These are phyloP conservation scores for Ictalurus furcatus DNA, from an alignment of 2,113 vertebrate genomes.

Conservation along the genomic window DNA sequence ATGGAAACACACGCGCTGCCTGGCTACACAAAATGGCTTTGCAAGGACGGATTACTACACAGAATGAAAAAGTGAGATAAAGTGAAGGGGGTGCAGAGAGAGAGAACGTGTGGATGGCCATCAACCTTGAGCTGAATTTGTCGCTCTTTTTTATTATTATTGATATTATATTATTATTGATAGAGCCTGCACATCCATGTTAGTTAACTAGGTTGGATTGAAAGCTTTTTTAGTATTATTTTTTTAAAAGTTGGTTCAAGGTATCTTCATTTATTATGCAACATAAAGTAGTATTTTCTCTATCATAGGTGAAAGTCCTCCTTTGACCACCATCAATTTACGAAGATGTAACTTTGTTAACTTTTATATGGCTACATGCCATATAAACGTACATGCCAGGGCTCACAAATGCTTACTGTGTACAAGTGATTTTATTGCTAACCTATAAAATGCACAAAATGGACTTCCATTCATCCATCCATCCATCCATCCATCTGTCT, in stretches of 20 bases:
- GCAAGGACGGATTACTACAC: slow-evolving; percentile 40
- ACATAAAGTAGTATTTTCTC: not conserved
- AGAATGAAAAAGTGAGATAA: slow-evolving; percentile 15
- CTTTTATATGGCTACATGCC: not conserved
- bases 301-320: not conserved
- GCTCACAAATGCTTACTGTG: not conserved
- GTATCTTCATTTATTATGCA: not conserved
- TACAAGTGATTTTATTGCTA: not conserved
- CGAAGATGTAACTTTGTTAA: not conserved
- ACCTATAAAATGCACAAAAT: not conserved
- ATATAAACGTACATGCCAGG: too few species aligned
- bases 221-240: not conserved
- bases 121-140: slow-evolving; percentile 9
- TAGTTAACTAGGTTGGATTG: not conserved
- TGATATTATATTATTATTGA: not conserved
- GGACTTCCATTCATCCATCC: not conserved
- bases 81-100: not conserved
- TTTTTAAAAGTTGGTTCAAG: not conserved
- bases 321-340: not conserved
- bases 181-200: too few species aligned
- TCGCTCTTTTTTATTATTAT: not conserved
- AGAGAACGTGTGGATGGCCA: not conserved
- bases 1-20: slow-evolving; percentile 54
- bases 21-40: slow-evolving; percentile 51
- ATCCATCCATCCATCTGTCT: too few species aligned